These are phyloP conservation scores for Mormyrus hasselquistii DNA, from an alignment of 2,797 vertebrate species.

Conservation along the genomic window DNA sequence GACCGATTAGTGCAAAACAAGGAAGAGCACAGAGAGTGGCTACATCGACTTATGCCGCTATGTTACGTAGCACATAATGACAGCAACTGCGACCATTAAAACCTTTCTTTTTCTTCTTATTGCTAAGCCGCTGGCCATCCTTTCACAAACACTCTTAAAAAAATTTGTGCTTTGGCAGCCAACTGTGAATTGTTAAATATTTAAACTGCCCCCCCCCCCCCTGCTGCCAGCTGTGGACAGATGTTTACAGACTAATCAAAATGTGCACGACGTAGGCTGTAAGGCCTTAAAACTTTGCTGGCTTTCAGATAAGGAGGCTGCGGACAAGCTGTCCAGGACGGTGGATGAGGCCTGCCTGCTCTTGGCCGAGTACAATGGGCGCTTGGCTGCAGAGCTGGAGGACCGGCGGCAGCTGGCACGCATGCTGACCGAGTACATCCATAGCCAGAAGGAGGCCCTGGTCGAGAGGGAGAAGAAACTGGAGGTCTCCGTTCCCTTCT, in stretches of 20 bases:
- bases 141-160: not conserved
- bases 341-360: constrained; percentile 96
- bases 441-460: constrained; percentile 88
- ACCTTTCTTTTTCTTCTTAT: not conserved
- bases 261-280: not conserved
- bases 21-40: not conserved
- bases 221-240: not conserved
- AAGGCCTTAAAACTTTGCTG: not conserved
- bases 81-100: not conserved
- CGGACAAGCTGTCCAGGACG: constrained; percentile 90
- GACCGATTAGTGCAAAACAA: not conserved
- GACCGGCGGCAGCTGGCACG: constrained; percentile 91
- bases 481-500: constrained; percentile 62
- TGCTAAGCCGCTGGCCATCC: not conserved
- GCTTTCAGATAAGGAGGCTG: constrained; percentile 84
- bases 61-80: not conserved
- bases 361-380: constrained; percentile 92
- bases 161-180: not conserved
- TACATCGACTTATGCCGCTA: not conserved
- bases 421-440: constrained; percentile 93
- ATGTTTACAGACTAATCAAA: not conserved
- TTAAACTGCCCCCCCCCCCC: not conserved
- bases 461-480: constrained; percentile 91
- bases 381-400: constrained; percentile 92
- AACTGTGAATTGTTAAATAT: not conserved